Evolutionary conservation across 2,113 vertebrate genomes (phyloP), one percentile per base, ranked within the genome.

Genomic region (Channa maculata): DNA sequence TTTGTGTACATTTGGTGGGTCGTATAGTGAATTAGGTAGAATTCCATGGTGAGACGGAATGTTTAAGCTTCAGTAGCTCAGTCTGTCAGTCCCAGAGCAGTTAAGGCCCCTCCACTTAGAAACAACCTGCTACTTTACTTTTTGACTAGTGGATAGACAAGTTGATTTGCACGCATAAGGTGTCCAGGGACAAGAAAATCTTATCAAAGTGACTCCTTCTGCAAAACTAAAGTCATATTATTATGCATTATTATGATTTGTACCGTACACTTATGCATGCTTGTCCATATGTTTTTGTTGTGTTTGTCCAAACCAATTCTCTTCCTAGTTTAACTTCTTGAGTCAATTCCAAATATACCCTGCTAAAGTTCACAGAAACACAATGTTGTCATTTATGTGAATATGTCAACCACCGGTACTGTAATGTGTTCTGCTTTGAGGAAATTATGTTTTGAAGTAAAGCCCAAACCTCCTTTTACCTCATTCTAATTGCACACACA

Each of bases 31-130:
- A 87, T 92, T 88, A 87, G 83, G 80, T 77, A 2, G 82, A 71
- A 85, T 38, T 88, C 85, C 5, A 8, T 73, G 79, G 71, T 78
- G 86, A 89, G 88, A 85, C 34, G 77, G 89, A 92, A 92, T 91
- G 84, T 88, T 83, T 88, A 77, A 78, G 65, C 77, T 88, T 90
- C 80, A 86, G 78, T 73, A 66, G 71, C 75, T 80, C 65, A 57
- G 67, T 45, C 14, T 65, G 45, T 75, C 33, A 60, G 69, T 69
- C 55, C 63, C 45, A 74, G 82, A 52, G 72, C 72, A 34, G 53
- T 37, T 80, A 8, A 68, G 71, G 83, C 11, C 76, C 65, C 60
- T 64, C 36, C 1, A 57, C 54, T 33, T 5, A 48, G 71, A 43
- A 10, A 1, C 12, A 10, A 24, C 24, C 24, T 24, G 24, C 24